Conservation (phyloP, 2,888 invertebrate genomes). For the Xylota sylvarum region DNA sequence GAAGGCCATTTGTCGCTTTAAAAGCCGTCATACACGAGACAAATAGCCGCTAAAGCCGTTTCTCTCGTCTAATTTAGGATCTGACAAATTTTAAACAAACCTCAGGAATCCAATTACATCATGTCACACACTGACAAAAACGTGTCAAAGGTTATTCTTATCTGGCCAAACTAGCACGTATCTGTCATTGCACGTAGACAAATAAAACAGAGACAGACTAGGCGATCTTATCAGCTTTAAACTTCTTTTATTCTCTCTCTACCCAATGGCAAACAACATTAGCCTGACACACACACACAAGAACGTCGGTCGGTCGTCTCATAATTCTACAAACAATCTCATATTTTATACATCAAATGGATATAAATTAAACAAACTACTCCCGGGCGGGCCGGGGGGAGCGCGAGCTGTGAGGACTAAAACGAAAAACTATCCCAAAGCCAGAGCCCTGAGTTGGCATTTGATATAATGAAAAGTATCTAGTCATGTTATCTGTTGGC, state of each 20-base stretch:
- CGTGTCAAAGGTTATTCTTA: conserved; percentile 54
- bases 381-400: background rate
- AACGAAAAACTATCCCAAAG: conserved; percentile 46
- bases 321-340: conserved; percentile 60
- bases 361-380: conserved; percentile 72
- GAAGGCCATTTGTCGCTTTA: too few species aligned
- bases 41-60: too few species aligned
- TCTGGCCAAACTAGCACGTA: conserved; percentile 38
- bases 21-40: too few species aligned
- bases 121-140: conserved; percentile 24
- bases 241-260: conserved; percentile 34
- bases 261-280: conserved; percentile 5
- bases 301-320: too few species aligned
- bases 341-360: conserved; percentile 62
- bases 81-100: conserved; percentile 1
- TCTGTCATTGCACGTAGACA: conserved; percentile 39
- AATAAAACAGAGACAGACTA: conserved; percentile 29
- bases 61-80: background rate
- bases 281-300: conserved; percentile 2
- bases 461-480: conserved; percentile 74
- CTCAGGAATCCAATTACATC: conserved; percentile 15
- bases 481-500: conserved; percentile 71
- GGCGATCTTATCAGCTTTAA: conserved; percentile 60
- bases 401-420: background rate
- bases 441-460: conserved; percentile 27